Conservation (phyloP, 2,888 invertebrate species). For the Papilio gigon region DNA sequence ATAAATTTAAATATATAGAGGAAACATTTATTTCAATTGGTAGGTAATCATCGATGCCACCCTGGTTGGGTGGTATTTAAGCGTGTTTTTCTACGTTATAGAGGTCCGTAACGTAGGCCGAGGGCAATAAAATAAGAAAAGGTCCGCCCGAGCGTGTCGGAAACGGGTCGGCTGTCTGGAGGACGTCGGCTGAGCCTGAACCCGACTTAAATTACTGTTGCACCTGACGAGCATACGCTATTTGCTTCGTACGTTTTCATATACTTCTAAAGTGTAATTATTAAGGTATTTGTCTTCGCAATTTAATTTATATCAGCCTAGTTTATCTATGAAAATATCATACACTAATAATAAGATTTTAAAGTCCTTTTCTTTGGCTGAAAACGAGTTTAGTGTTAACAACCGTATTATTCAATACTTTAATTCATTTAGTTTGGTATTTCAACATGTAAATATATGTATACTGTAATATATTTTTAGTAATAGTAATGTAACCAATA, state of each 20-base stretch:
- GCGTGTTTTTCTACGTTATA: constrained; percentile 23
- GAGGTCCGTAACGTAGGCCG: constrained; percentile 35
- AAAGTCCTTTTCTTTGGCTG: too few species aligned
- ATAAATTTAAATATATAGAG: constrained; percentile 21
- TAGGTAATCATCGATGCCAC: constrained; percentile 5
- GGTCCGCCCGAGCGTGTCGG: constrained; percentile 61
- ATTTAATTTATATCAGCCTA: too few species aligned
- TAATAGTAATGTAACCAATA: too few species aligned
- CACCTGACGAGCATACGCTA: constrained; percentile 68
- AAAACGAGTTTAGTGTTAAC: too few species aligned
- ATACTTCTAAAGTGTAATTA: constrained; percentile 25
- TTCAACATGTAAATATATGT: too few species aligned
- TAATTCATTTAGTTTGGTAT: too few species aligned
- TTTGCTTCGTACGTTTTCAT: constrained; percentile 40
- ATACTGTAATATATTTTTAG: too few species aligned
- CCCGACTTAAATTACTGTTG: constrained; percentile 60
- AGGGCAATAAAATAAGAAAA: constrained; percentile 58
- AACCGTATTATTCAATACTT: too few species aligned
- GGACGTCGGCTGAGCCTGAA: constrained; percentile 51
- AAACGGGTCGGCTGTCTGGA: constrained; percentile 60
- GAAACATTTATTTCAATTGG: constrained; percentile 21
- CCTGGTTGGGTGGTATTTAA: constrained; percentile 20
- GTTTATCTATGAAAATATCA: too few species aligned
- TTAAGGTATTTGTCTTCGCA: neutral
- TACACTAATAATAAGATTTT: too few species aligned